Conservation (phyloP, 2,797 vertebrate species). For the Prunella strophiata region DNA sequence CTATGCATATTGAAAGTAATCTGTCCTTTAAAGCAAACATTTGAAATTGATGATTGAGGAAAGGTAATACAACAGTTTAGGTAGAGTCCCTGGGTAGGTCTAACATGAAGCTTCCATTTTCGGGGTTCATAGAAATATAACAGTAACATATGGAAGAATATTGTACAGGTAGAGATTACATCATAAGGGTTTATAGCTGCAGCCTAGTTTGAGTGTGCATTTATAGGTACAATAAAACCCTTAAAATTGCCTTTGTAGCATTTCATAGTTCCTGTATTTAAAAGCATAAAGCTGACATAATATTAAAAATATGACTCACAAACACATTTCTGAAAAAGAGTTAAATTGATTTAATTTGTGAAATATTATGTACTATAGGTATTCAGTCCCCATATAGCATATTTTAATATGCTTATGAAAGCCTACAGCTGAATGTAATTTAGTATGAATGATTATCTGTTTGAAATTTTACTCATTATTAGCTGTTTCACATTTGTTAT, state of each 20-base stretch:
- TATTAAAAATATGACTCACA: not conserved
- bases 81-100: not conserved
- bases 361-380: not conserved
- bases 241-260: constrained; percentile 1
- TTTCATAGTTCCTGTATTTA: not conserved
- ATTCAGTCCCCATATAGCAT: not conserved
- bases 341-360: not conserved
- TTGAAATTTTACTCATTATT: constrained; percentile 21
- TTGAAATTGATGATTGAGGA: not conserved
- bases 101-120: not conserved
- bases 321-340: not conserved
- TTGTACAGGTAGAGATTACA: not conserved
- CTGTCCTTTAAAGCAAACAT: not conserved
- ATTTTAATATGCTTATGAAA: not conserved
- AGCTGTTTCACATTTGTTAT: not conserved
- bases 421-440: constrained; percentile 20
- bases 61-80: not conserved
- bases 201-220: not conserved
- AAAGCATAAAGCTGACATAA: not conserved
- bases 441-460: not conserved
- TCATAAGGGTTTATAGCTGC: not conserved
- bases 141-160: not conserved
- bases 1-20: not conserved
- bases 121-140: not conserved
- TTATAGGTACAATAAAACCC: not conserved